Evolutionary conservation across 2,888 invertebrate genomes (phyloP).

Genomic region (Melinaea menophilus): DNA sequence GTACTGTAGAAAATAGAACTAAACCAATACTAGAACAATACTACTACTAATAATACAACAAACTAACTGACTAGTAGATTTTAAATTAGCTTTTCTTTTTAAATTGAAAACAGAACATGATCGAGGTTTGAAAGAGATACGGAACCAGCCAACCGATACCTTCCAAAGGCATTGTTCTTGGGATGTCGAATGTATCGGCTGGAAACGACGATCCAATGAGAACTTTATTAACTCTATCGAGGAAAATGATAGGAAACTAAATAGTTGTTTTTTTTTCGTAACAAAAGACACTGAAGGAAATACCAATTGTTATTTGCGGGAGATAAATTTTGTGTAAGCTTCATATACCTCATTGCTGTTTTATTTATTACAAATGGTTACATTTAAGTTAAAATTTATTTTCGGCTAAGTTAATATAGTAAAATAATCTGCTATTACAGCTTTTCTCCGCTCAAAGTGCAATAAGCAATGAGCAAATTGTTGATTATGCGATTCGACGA

Average conservation of each 20-base stretch:
- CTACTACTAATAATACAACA: not conserved
- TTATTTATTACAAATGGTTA: not conserved
- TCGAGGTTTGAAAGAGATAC: constrained; percentile 62
- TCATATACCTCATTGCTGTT: not conserved
- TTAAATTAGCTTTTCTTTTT: constrained; percentile 50
- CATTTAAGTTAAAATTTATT: too few relatives aligned
- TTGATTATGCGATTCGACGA: constrained; percentile 20
- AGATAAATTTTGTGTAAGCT: not conserved
- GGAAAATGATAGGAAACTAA: constrained; percentile 26
- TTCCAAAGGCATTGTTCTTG: constrained; percentile 69
- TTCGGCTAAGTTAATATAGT: not conserved
- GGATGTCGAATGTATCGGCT: constrained; percentile 67
- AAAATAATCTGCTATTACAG: not conserved
- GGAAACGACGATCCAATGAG: constrained; percentile 51
- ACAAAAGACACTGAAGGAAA: constrained; percentile 4
- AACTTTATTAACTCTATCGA: constrained; percentile 51
- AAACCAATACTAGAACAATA: not conserved
- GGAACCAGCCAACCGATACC: constrained; percentile 59
- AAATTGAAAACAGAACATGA: constrained; percentile 64
- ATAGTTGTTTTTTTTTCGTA: not conserved
- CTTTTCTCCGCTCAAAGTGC: not conserved
- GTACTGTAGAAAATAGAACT: not conserved
- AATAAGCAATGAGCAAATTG: constrained; percentile 13
- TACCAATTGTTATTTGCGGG: not conserved
- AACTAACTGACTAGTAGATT: not conserved